A percentile compares a stretch with the other conserved stretches of the same genome.
These are phyloP conservation scores for Limanda limanda DNA, from an alignment of 2,113 vertebrate genomes.

Conservation along the genomic window DNA sequence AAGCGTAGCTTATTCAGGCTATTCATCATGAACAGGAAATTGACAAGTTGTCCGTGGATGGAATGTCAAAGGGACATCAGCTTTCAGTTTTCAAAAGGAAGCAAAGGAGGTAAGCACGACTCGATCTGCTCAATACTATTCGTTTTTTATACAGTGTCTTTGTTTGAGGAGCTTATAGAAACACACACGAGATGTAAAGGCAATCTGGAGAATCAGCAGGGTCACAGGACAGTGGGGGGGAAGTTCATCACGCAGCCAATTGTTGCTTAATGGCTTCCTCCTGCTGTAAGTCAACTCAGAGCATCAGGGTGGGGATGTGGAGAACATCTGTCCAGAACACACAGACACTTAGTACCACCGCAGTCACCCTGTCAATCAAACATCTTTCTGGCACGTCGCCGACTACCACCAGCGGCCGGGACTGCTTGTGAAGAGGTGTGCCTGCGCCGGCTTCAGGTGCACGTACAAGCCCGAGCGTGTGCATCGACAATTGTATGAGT, in stretches of 20 bases:
- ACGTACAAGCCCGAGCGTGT: neutral
- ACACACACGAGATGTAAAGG: constrained; percentile 33
- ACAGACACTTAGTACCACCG: constrained; percentile 41
- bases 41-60: constrained; percentile 60
- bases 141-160: constrained; percentile 30
- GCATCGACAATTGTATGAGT: constrained; percentile 33
- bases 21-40: constrained; percentile 75
- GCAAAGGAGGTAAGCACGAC: constrained; percentile 43
- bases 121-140: constrained; percentile 41
- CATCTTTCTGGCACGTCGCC: constrained; percentile 23
- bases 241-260: constrained; percentile 33
- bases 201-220: constrained; percentile 8
- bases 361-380: constrained; percentile 61
- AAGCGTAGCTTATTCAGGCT: constrained; percentile 64
- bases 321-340: constrained; percentile 63
- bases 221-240: constrained; percentile 26
- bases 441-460: neutral
- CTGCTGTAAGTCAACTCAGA: constrained; percentile 42
- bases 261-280: constrained; percentile 53
- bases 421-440: constrained; percentile 31
- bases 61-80: constrained; percentile 61
- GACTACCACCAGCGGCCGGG: constrained; percentile 30
- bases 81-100: constrained; percentile 41
- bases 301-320: constrained; percentile 24
- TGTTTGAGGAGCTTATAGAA: constrained; percentile 30